Evolutionary conservation across 2,797 vertebrate genomes (phyloP).

Genomic region (Sebastiscus albofasciatus): DNA sequence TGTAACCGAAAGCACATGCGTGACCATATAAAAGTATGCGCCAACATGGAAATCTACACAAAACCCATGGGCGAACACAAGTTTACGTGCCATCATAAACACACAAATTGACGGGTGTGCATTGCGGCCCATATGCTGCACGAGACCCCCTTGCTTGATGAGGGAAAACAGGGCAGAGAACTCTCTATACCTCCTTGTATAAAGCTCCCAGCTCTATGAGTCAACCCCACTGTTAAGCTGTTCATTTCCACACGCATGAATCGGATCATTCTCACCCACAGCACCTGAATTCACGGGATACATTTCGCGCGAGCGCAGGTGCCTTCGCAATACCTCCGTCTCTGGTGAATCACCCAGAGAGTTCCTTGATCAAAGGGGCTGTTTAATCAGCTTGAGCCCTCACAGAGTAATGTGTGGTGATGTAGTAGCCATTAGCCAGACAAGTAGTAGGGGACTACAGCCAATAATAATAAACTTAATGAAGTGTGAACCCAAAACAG

Average conservation of each 20-base stretch:
- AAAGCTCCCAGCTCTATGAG: slow-evolving; percentile 8
- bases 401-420: slow-evolving; percentile 1
- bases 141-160: neutral
- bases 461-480: neutral
- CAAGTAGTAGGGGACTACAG: neutral
- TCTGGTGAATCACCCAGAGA: neutral
- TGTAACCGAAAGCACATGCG: neutral
- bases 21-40: neutral
- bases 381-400: slow-evolving; percentile 17
- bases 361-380: slow-evolving; percentile 21
- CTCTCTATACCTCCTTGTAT: slow-evolving; percentile 7
- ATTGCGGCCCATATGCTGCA: neutral
- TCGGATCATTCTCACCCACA: neutral
- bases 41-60: neutral
- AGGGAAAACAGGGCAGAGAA: slow-evolving; percentile 1
- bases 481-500: neutral
- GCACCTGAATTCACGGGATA: slow-evolving; percentile 11
- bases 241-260: slow-evolving; percentile 19
- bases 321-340: neutral
- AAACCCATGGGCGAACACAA: neutral
- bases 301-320: neutral
- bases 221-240: slow-evolving; percentile 7
- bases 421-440: slow-evolving; percentile 20
- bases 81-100: neutral
- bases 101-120: neutral